Conservation (phyloP, 2,113 vertebrate genomes). For the Sphaerodactylus townsendi region DNA sequence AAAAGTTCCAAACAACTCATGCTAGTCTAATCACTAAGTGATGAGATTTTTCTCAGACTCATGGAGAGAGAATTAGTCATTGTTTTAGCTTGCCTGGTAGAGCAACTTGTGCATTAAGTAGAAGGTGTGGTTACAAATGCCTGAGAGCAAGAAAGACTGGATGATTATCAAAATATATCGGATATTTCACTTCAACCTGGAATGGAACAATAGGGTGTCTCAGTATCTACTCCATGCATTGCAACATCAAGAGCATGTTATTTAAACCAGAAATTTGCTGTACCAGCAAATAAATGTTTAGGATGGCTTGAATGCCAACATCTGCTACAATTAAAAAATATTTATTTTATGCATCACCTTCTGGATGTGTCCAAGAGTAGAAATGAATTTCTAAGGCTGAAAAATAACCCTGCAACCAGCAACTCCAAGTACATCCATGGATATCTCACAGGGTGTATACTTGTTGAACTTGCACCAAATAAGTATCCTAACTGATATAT, state of each 20-base stretch:
- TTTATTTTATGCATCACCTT: no score
- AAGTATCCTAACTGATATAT: no score
- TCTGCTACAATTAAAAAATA: background rate
- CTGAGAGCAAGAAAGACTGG: background rate
- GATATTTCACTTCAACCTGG: constrained; percentile 28
- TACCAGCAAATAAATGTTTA: background rate
- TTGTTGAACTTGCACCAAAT: no score
- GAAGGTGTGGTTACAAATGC: background rate
- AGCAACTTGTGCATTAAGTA: background rate
- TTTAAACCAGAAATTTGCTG: background rate
- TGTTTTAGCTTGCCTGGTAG: background rate
- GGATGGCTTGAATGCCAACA: background rate
- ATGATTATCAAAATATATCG: background rate
- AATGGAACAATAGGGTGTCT: background rate
- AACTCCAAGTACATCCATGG: no score
- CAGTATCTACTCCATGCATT: background rate
- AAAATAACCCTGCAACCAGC: no score
- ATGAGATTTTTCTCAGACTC: background rate
- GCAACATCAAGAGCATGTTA: background rate
- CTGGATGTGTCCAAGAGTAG: no score
- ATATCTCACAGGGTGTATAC: no score
- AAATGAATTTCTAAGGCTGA: no score
- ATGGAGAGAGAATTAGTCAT: background rate
- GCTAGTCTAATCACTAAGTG: background rate
- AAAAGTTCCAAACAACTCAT: background rate